phyloP scores from a whole-genome alignment of 2,797 vertebrate genomes.

The Cynodonichthys magdalenae region DNA sequence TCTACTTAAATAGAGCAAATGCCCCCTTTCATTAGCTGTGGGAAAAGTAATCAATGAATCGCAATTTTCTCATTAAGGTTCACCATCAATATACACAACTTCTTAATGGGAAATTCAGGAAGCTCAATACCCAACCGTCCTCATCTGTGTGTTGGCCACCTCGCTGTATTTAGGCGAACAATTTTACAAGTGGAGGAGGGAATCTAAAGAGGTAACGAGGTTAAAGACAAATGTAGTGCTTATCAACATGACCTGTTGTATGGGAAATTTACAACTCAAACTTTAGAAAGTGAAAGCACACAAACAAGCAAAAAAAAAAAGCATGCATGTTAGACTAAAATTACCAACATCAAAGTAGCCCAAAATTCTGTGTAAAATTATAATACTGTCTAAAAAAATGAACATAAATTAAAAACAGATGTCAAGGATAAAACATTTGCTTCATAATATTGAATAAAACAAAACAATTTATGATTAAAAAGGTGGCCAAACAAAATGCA shows the following conservation, averaged over 20 bases:
- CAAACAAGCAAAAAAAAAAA: no score
- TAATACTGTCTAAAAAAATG: not conserved
- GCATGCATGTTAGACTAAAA: no score
- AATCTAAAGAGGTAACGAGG: not conserved
- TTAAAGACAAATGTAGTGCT: slow-evolving; percentile 12
- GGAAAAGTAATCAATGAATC: slow-evolving; percentile 15
- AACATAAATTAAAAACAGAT: not conserved
- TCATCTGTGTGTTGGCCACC: not conserved
- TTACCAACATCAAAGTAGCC: no score
- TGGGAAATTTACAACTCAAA: not conserved
- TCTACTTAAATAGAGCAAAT: slow-evolving; percentile 8
- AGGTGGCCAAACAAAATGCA: no score
- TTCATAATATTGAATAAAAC: no score
- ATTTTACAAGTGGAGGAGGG: slow-evolving; percentile 1
- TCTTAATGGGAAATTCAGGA: slow-evolving; percentile 11
- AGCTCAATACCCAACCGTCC: slow-evolving; percentile 3
- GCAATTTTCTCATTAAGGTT: slow-evolving; percentile 2
- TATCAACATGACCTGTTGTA: not conserved
- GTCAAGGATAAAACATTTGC: not conserved
- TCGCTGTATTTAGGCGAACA: not conserved
- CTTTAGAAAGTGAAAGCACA: not conserved
- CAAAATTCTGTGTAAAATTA: no score
- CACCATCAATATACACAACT: slow-evolving; percentile 11
- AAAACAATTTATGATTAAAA: no score
- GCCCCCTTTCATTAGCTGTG: slow-evolving; percentile 9